Conservation (phyloP, 1,140 invertebrate genomes). For the Hyles vespertilio region DNA sequence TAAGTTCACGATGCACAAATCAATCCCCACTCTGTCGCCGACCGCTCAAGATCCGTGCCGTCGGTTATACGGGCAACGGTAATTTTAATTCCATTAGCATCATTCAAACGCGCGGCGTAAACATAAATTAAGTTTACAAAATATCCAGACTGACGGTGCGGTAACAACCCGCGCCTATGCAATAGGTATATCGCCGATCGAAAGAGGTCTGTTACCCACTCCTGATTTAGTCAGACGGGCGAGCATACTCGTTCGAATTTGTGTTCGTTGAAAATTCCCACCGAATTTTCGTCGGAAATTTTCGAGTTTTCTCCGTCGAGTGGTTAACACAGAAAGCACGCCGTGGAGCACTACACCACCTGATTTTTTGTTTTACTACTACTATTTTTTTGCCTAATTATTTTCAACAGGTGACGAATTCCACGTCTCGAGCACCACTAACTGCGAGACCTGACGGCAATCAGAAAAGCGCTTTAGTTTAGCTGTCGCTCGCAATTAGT, state of each 20-base stretch:
- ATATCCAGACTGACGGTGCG: too few relatives aligned
- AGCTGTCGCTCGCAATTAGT: conserved; percentile 64
- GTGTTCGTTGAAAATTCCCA: conserved; percentile 43
- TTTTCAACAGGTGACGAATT: conserved; percentile 74
- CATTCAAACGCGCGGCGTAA: too few relatives aligned
- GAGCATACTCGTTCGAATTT: conserved; percentile 40
- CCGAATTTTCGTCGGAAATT: conserved; percentile 47
- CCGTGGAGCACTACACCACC: conserved; percentile 54
- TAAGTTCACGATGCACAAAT: too few relatives aligned
- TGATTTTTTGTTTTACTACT: conserved; percentile 64
- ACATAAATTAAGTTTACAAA: too few relatives aligned
- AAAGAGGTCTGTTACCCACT: conserved; percentile 34
- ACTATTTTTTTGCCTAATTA: conserved; percentile 72
- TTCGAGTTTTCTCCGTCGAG: conserved; percentile 50
- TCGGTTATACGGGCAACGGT: too few relatives aligned
- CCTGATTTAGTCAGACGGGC: conserved; percentile 35
- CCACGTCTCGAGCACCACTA: conserved; percentile 63
- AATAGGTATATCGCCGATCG: conserved; percentile 1
- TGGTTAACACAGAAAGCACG: conserved; percentile 58
- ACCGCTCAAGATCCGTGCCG: too few relatives aligned
- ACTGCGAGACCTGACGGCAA: conserved; percentile 51
- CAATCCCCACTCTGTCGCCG: too few relatives aligned
- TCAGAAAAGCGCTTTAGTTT: conserved; percentile 59
- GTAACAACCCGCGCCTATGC: too few relatives aligned
- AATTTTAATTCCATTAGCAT: too few relatives aligned